phyloP scores from a whole-genome alignment of 2,888 invertebrate genomes.

The Eupithecia subumbrata region DNA sequence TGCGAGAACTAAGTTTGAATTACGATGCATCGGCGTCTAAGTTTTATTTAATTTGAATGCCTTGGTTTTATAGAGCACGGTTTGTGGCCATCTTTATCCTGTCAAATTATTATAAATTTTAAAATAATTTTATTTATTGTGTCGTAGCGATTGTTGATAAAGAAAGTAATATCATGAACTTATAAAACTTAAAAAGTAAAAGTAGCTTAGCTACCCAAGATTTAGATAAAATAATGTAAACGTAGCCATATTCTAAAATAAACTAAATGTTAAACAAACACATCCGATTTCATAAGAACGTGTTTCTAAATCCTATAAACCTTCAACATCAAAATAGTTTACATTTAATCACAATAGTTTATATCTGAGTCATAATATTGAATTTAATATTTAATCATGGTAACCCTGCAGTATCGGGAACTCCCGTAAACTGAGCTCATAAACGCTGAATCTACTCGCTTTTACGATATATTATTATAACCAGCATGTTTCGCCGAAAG shows the following conservation, averaged over 20 bases:
- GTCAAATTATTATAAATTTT: neutral
- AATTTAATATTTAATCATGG: constrained; percentile 25
- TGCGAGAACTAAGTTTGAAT: constrained; percentile 50
- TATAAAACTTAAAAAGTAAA: too few species aligned
- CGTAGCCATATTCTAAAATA: neutral
- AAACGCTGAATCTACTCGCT: constrained; percentile 74
- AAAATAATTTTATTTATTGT: neutral
- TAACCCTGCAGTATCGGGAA: constrained; percentile 61
- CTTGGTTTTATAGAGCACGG: constrained; percentile 10
- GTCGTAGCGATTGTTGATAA: neutral
- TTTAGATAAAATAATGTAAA: neutral
- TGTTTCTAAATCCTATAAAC: neutral
- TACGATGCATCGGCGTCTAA: constrained; percentile 52
- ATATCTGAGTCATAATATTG: constrained; percentile 11
- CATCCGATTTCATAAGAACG: neutral
- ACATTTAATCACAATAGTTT: neutral
- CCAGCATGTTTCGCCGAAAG: constrained; percentile 21
- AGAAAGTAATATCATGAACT: too few species aligned
- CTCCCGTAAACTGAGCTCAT: constrained; percentile 66
- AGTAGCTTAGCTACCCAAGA: too few species aligned
- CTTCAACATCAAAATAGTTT: constrained; percentile 1
- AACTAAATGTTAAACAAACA: neutral
- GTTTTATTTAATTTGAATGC: constrained; percentile 10
- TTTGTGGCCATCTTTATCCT: neutral
- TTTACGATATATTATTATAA: constrained; percentile 53